Evolutionary conservation across 1,140 invertebrate genomes (phyloP), one percentile per base, ranked within the genome.

Genomic region (Coenobita brevimanus): DNA sequence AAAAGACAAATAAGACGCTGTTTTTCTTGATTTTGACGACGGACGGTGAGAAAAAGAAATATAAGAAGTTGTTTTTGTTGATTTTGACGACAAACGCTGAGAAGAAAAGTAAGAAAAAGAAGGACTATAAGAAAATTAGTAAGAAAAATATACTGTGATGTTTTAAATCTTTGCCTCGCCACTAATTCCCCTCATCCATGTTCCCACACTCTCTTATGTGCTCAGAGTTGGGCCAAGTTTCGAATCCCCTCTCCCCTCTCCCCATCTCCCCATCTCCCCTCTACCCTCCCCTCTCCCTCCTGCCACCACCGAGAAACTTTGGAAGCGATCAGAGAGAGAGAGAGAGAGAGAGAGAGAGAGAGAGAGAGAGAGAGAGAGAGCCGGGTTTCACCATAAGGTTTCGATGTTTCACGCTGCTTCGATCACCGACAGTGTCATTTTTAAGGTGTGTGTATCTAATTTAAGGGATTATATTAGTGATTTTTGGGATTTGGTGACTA

Each of bases 401-500:
- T 57, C 80, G 80, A 50, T 69, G 67, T 82, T 69, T 69, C 62
- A 64, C 38, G 33, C 46, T 27, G 38, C 21, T 64, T 46, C 80
- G 60, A 24, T 30, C n/a, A 15, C 4, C 54, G 60, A 17, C n/a
- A 41, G 41, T 41, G 41, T 38, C 33, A n/a, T 38, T 15, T 13
- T 41, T 17, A 50, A 6, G 21, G 15, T 46, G 78, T n/a, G n/a
- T n/a, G n/a, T n/a, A n/a, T n/a, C n/a, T n/a, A n/a, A n/a, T n/a
- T n/a, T n/a, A n/a, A n/a, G n/a, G n/a, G n/a, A n/a, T n/a, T n/a
- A n/a, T n/a, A n/a, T n/a, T n/a, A n/a, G n/a, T n/a, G n/a, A n/a
- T n/a, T n/a, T n/a, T n/a, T n/a, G n/a, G n/a, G n/a, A n/a, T n/a
- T n/a, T n/a, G n/a, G n/a, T n/a, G n/a, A n/a, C n/a, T n/a, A n/a